phyloP scores from a whole-genome alignment of 2,797 vertebrate species.

The Anas flavirostris region DNA sequence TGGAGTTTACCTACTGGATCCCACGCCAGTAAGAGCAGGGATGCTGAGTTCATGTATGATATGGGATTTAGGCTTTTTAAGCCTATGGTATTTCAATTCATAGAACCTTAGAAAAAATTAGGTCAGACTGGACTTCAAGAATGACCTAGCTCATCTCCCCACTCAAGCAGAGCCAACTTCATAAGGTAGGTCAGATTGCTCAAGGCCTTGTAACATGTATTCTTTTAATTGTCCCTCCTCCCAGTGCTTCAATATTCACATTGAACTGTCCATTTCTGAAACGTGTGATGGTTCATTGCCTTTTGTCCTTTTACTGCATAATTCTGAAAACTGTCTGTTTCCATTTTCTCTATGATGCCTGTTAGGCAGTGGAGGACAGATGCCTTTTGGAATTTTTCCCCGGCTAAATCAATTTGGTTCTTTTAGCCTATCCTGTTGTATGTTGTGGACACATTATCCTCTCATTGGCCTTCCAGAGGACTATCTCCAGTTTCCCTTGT shows the following conservation, averaged over 20 bases:
- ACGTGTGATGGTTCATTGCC: neutral
- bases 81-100: neutral
- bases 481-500: neutral
- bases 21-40: neutral
- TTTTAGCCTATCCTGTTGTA: neutral
- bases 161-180: neutral
- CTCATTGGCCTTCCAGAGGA: neutral
- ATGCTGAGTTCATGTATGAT: neutral
- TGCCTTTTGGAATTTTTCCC: neutral
- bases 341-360: neutral
- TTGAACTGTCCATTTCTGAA: neutral
- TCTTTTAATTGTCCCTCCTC: neutral
- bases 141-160: neutral
- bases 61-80: neutral
- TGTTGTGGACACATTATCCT: neutral
- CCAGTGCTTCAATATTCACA: neutral
- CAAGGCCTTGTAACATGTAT: neutral
- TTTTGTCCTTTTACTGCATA: neutral
- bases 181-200: neutral
- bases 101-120: neutral
- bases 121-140: neutral
- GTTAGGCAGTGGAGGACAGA: neutral
- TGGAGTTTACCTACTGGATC: neutral
- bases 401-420: neutral
- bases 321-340: neutral